Base-by-base conservation (phyloP, 1,140 invertebrate species). In the Plodia interpunctella region DNA sequence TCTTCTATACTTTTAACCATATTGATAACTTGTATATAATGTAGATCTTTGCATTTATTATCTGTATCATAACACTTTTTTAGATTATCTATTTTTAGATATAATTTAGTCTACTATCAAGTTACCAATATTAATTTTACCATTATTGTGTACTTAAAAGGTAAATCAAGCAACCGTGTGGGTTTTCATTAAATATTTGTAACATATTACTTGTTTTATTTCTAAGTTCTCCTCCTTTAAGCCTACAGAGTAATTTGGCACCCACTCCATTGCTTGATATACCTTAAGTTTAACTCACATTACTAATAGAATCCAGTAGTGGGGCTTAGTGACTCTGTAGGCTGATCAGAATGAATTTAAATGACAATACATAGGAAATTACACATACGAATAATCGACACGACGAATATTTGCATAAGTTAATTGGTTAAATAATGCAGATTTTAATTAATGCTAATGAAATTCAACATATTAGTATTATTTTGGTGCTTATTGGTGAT, bases 141-240 rank as follows among this genome's bases (percentile, higher is more conserved):
- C 13, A 44, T 15, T 44, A 44, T 15, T 44, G 5, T 15, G 38
- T 44, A 44, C 38, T 44, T 44, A 44, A 44, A 85, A 88, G 86
- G 83, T 80, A 75, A 78, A 87, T 86, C 86, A 88, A 87, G 86
- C 86, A 88, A 88, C 80, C 68, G 71, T 80, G 78, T 84, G 83
- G 80, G 78, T 83, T 83, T 68, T 72, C 57, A 83, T 87, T 84
- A 87, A 87, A 87, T 55, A 44, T 67, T 74, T 73, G 62, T 55
- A 55, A 25, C 68, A 75, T 63, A 70, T 86, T 87, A 85, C 80
- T 76, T 63, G 72, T 86, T 87, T 88, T 83, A 86, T 88, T 87
- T 84, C 49, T 56, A 19, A 35, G 53, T 51, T n/a, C 35, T 53
- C 25, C 56, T 49, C 50, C 15, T 67, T 35, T 60, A 66, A 76